Conservation (phyloP, 2,888 invertebrate genomes). For the Ophion obscuratus region DNA sequence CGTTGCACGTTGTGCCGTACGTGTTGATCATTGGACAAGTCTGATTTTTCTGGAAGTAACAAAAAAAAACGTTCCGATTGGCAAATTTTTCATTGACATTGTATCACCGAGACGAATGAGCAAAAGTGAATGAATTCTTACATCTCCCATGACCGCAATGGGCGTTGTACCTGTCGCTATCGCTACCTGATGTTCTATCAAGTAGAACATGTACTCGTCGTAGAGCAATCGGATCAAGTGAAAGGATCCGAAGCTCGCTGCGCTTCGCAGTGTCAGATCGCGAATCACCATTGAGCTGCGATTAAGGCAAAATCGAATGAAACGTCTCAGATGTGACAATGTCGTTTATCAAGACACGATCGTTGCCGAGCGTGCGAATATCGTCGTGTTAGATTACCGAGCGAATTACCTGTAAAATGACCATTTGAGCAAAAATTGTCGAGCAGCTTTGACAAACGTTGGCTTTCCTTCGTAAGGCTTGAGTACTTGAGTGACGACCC, state of each 20-base stretch:
- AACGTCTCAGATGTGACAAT: background rate
- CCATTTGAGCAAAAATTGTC: conserved; percentile 98
- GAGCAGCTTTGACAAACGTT: conserved; percentile 93
- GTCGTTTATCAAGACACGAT: background rate
- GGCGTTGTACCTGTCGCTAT: conserved; percentile 95
- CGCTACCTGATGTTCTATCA: conserved; percentile 98
- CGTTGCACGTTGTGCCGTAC: conserved; percentile 80
- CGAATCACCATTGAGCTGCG: conserved; percentile 97
- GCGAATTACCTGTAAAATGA: conserved; percentile 94
- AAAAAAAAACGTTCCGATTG: background rate
- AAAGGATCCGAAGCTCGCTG: conserved; percentile 99
- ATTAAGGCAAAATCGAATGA: conserved; percentile 1
- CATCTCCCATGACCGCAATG: conserved; percentile 95
- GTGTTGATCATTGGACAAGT: conserved; percentile 79
- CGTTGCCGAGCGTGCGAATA: too few species aligned
- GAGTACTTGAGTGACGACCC: conserved; percentile 95
- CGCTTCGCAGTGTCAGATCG: conserved; percentile 97
- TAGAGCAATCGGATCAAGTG: conserved; percentile 98
- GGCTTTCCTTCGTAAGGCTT: conserved; percentile 94
- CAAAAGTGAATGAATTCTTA: conserved; percentile 79
- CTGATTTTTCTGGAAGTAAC: conserved; percentile 80
- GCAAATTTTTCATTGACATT: conserved; percentile 3
- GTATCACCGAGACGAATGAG: background rate
- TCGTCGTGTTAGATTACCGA: too few species aligned
- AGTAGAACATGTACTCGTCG: conserved; percentile 99